Evolutionary conservation across 2,113 vertebrate species (phyloP).

Genomic region (Alaudala cheleensis): DNA sequence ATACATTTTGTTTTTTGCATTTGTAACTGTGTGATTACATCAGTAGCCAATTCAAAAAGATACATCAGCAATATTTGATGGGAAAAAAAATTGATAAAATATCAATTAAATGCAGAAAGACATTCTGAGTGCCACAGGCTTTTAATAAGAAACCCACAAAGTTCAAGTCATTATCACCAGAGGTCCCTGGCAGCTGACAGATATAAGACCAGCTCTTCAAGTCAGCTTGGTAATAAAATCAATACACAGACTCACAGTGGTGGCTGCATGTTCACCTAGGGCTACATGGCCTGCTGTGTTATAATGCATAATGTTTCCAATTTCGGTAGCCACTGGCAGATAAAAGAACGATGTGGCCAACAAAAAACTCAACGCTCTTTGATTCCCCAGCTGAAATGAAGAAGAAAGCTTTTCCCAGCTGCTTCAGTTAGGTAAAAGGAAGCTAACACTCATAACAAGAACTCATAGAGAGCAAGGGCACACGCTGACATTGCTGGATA

Average conservation of each 20-base stretch:
- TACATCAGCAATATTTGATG: background rate
- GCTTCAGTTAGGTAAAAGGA: background rate
- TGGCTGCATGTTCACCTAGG: background rate
- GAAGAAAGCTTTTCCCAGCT: background rate
- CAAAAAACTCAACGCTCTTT: background rate
- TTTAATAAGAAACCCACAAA: background rate
- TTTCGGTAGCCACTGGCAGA: background rate
- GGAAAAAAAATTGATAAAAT: background rate
- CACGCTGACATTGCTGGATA: background rate
- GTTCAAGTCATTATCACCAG: background rate
- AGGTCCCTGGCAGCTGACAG: background rate
- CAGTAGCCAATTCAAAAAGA: background rate
- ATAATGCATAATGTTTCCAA: background rate
- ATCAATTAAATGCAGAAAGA: background rate
- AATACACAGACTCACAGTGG: background rate
- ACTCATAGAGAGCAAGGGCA: background rate
- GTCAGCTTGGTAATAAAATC: slow-evolving; percentile 12
- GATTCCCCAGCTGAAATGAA: background rate
- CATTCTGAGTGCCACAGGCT: background rate
- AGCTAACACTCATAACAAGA: background rate
- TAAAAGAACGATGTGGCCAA: background rate
- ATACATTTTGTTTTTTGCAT: background rate
- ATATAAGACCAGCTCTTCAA: background rate
- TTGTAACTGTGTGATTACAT: background rate
- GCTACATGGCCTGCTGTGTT: background rate